Percentiles rank a stretch among this genome's conserved stretches.
phyloP scores from a whole-genome alignment of 2,113 vertebrate species.

The Saccopteryx leptura region DNA sequence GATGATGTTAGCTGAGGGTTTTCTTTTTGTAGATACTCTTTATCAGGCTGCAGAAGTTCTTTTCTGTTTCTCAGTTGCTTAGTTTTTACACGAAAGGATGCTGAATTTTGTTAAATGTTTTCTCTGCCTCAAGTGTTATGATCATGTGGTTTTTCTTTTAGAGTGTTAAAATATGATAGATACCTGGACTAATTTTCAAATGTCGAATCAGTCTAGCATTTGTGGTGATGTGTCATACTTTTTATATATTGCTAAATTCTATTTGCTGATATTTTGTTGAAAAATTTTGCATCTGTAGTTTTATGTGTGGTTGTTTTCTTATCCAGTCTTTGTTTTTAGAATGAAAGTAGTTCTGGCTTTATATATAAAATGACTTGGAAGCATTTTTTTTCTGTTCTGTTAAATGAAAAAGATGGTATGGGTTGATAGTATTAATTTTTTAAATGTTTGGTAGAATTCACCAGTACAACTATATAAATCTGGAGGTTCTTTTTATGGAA shows the following conservation, averaged over 20 bases:
- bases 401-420: not conserved
- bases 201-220: not conserved
- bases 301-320: not conserved
- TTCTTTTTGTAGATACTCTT: not conserved
- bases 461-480: not conserved
- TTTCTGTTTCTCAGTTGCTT: not conserved
- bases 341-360: not conserved
- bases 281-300: not conserved
- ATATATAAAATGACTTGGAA: conserved; percentile 1
- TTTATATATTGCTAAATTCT: not conserved
- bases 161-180: not conserved
- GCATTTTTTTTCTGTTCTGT: not conserved
- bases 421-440: not conserved
- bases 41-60: not conserved
- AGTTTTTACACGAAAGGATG: not conserved
- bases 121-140: not conserved
- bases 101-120: not conserved
- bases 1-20: not conserved
- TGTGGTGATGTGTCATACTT: not conserved
- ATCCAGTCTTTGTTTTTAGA: not conserved
- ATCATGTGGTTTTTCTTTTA: not conserved
- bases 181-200: not conserved
- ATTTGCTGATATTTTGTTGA: conserved; percentile 12
- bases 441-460: conserved; percentile 27
- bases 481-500: not conserved